Evolutionary conservation across 64 coral and sea anemone genomes (phyloP), one percentile per base, ranked within the genome.

Genomic region (Montipora capricornis): DNA sequence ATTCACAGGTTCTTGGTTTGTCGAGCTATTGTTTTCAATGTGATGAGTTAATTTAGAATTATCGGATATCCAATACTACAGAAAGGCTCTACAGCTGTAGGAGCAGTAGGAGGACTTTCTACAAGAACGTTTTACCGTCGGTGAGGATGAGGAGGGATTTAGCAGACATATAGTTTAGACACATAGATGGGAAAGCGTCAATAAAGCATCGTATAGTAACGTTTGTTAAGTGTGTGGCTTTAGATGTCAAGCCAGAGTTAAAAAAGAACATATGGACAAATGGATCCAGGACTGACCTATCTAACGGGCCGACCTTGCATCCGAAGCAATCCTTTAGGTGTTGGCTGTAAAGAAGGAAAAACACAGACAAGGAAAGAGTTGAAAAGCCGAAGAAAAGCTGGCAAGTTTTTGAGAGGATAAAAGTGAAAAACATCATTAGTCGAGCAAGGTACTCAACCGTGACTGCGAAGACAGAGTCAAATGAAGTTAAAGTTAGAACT

Each of bases 221-320:
- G 76, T 78, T 20, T 44, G 77, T 47, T 49, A 47, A 64, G 13
- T 64, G 14, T 16, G 61, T 64, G 61, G 14, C 61, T 64, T 79
- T 59, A 82, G 24, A 44, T 1, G 26, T 76, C 15, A 15, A 48
- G 15, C 12, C 1, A 16, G 46, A 16, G 37, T 5, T 37, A 78
- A 6, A 19, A 13, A 3, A 16, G 44, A 16, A 47, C 4, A 78
- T 5, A 49, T 5, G 47, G 47, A 49, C 3, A 46, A 71, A 86
- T 68, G 47, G 7, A 49, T 50, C 14, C 7, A 46, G 60, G 60
- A 86, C 82, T 86, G 82, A 86, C 82, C 82, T 86, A 86, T 70
- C 82, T 86, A 86, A 51, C 44, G 81, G 81, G 81, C 17, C 81
- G 81, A 48, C 15, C 82, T 26, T 86, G 82, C 64, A 86, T 71